These are phyloP conservation scores for Odiellus spinosus DNA, from an alignment of 2,888 invertebrate species.

Conservation along the genomic window DNA sequence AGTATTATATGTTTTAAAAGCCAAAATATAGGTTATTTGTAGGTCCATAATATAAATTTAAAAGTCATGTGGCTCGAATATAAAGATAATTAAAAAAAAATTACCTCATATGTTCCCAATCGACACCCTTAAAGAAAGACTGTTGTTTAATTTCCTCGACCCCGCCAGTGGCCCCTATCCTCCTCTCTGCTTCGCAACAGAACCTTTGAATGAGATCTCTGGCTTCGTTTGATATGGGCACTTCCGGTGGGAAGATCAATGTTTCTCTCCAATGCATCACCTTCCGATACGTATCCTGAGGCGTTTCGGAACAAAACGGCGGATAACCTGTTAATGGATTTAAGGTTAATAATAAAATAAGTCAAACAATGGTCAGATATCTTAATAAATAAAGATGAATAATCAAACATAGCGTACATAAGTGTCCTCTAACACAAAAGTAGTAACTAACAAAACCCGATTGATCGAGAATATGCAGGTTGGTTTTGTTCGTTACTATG, in stretches of 20 bases:
- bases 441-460: too few relatives aligned
- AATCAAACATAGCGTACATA: neutral
- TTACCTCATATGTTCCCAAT: constrained; percentile 93
- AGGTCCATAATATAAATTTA: neutral
- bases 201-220: constrained; percentile 81
- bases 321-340: constrained; percentile 84
- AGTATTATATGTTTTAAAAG: too few relatives aligned
- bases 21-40: too few relatives aligned
- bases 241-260: constrained; percentile 94
- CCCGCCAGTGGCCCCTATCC: constrained; percentile 74
- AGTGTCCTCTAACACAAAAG: neutral
- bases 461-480: too few relatives aligned
- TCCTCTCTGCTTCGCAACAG: constrained; percentile 89
- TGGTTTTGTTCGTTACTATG: too few relatives aligned
- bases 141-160: constrained; percentile 81
- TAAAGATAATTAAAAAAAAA: neutral
- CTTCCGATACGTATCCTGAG: constrained; percentile 87
- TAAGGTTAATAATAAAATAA: neutral
- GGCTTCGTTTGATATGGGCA: constrained; percentile 96
- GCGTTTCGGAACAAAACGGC: constrained; percentile 97
- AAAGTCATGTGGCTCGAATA: neutral
- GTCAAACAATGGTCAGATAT: constrained; percentile 5
- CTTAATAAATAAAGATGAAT: neutral
- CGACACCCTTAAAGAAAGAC: constrained; percentile 80
- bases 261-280: constrained; percentile 99